Evolutionary conservation across 2,797 vertebrate species (phyloP).

Genomic region (Phrynocephalus forsythii): DNA sequence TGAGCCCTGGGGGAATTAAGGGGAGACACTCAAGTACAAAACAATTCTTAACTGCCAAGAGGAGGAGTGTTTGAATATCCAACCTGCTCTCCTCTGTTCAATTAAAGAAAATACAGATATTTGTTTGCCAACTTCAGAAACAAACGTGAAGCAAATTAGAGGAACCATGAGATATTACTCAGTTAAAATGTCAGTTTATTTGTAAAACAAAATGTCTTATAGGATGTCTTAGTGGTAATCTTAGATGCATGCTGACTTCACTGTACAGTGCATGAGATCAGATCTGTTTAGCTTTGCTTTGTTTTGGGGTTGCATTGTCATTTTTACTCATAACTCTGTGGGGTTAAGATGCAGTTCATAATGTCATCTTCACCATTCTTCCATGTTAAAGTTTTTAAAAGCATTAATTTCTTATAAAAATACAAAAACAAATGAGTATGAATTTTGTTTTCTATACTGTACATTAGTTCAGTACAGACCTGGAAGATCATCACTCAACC

Average conservation of each 20-base stretch:
- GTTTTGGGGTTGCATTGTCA: slow-evolving; percentile 39
- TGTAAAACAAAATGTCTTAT: slow-evolving; percentile 28
- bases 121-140: not conserved
- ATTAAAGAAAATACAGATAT: not conserved
- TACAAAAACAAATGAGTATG: slow-evolving; percentile 30
- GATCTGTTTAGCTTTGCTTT: slow-evolving; percentile 38
- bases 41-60: not conserved
- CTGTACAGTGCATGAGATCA: slow-evolving; percentile 35
- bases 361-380: slow-evolving; percentile 45
- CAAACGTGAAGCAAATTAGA: not conserved
- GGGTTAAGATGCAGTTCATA: slow-evolving; percentile 40
- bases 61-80: not conserved
- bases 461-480: slow-evolving; percentile 4
- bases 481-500: not conserved
- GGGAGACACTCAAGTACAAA: no score
- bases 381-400: slow-evolving; percentile 57
- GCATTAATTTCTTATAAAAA: slow-evolving; percentile 41
- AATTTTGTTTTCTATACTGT: not conserved
- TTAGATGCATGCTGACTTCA: slow-evolving; percentile 63
- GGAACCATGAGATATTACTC: slow-evolving; percentile 5
- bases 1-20: no score
- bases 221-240: slow-evolving; percentile 51
- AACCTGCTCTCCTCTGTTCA: not conserved
- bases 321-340: slow-evolving; percentile 40
- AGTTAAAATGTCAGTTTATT: slow-evolving; percentile 26